A percentile compares a stretch with the other conserved stretches of the same genome.
These are phyloP conservation scores for Amazona guildingii DNA, from an alignment of 2,113 vertebrate genomes.

Conservation along the genomic window DNA sequence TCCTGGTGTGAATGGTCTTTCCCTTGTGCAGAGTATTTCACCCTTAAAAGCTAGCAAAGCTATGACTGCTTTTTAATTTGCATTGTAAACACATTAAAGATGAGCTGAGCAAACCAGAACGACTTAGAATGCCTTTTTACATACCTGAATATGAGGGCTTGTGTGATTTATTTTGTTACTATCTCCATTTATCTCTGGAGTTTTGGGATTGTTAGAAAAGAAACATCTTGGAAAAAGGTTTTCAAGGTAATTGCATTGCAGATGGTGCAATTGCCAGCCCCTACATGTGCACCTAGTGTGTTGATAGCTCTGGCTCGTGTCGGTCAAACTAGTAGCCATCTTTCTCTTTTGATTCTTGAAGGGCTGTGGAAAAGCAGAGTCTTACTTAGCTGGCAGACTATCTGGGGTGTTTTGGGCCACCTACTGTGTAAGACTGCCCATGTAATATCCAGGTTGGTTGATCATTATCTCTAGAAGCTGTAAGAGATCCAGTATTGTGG, in stretches of 20 bases:
- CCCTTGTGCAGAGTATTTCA: constrained; percentile 52
- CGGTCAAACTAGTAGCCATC: background rate
- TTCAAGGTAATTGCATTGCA: background rate
- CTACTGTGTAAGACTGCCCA: background rate
- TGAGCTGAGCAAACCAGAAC: constrained; percentile 13
- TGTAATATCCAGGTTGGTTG: background rate
- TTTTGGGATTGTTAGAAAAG: background rate
- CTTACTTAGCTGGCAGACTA: background rate
- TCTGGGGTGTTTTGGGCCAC: background rate
- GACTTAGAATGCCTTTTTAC: constrained; percentile 4
- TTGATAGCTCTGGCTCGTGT: background rate
- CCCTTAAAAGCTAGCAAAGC: constrained; percentile 63
- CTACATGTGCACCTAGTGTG: background rate
- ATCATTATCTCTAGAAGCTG: background rate
- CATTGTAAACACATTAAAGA: constrained; percentile 67
- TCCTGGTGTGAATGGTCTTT: constrained; percentile 29
- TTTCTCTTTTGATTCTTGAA: background rate
- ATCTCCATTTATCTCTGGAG: background rate
- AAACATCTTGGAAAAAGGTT: background rate
- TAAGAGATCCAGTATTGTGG: background rate
- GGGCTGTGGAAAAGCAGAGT: background rate
- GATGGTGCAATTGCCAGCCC: background rate
- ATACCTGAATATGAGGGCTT: background rate
- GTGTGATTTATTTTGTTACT: background rate
- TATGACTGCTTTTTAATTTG: constrained; percentile 50